Base-by-base conservation (phyloP, 92 coral and sea anemone genomes). In the Galaxea fascicularis region DNA sequence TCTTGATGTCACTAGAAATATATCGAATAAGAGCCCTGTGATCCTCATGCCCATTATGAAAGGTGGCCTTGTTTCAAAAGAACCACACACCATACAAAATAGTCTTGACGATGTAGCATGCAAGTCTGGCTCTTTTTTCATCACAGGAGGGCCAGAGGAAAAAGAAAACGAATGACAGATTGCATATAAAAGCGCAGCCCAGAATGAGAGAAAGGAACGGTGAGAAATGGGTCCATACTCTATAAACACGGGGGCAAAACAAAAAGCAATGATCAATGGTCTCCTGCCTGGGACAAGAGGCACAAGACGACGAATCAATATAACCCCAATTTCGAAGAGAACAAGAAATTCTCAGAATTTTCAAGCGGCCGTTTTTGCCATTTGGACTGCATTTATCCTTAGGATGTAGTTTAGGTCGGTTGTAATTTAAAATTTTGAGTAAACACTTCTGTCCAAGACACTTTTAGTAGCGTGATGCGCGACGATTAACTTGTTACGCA, bases 191-290 rank as follows among this genome's bases (percentile, higher is more conserved):
- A 4, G 20, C 11, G 4, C 13, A 10, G 4, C 3, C 18, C 1
- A 68, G 25, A 7, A 68, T n/a, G 26, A 26, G 8, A 3, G 77
- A 31, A 21, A 45, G 35, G 18, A 13, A 1, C 2, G 80, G 68
- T 0, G 4, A 8, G 8, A 76, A 57, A 8, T 17, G 29, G 3
- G 2, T 5, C 69, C 80, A 76, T 4, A 30, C 67, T 9, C 3
- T 28, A 26, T 11, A 21, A n/a, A 30, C 80, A 3, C 80, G 31
- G 0, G 0, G 11, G 14, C 82, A 77, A 10, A 22, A 10, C 0
- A 35, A 57, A 30, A 77, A 77, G 22, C 82, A 62, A 18, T 64
- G 74, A 9, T 79, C 84, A 17, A 79, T 46, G 0, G 84, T 79
- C 17, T 78, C 80, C 13, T 41, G 21, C 3, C 69, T 4, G n/a